These are phyloP conservation scores for Bombus turneri DNA, from an alignment of 1,140 invertebrate genomes.

Conservation along the genomic window DNA sequence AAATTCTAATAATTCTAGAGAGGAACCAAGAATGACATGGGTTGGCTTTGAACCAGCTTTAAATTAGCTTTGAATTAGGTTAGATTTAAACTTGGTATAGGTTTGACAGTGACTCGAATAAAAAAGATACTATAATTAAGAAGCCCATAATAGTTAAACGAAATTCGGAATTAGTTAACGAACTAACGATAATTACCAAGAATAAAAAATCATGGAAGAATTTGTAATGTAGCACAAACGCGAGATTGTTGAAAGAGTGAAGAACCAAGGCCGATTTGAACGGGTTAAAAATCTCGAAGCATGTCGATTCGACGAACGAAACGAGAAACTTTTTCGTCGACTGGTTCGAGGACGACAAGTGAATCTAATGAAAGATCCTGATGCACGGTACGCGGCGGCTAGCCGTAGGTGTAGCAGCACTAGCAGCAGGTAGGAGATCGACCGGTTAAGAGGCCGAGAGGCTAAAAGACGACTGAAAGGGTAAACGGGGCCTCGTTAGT, in stretches of 20 bases:
- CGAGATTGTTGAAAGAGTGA: neutral
- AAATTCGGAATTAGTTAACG: too few relatives aligned
- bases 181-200: too few relatives aligned
- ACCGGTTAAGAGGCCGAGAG: constrained; percentile 72
- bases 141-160: too few relatives aligned
- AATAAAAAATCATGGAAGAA: too few relatives aligned
- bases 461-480: constrained; percentile 75
- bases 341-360: constrained; percentile 34
- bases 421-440: constrained; percentile 73
- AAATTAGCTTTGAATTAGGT: too few relatives aligned
- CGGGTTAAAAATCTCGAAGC: neutral
- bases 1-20: too few relatives aligned
- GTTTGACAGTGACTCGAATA: too few relatives aligned
- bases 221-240: neutral
- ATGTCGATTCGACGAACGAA: constrained; percentile 1
- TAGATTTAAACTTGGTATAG: too few relatives aligned
- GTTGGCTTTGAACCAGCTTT: too few relatives aligned
- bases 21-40: too few relatives aligned
- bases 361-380: constrained; percentile 53
- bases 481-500: constrained; percentile 80
- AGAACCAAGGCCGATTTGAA: neutral
- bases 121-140: too few relatives aligned
- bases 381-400: constrained; percentile 40
- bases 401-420: constrained; percentile 61
- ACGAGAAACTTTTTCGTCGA: constrained; percentile 6